Percentiles rank a stretch among this genome's conserved stretches.
phyloP scores from a whole-genome alignment of 2,888 invertebrate genomes.

The Gastracanthus pulcherrimus region DNA sequence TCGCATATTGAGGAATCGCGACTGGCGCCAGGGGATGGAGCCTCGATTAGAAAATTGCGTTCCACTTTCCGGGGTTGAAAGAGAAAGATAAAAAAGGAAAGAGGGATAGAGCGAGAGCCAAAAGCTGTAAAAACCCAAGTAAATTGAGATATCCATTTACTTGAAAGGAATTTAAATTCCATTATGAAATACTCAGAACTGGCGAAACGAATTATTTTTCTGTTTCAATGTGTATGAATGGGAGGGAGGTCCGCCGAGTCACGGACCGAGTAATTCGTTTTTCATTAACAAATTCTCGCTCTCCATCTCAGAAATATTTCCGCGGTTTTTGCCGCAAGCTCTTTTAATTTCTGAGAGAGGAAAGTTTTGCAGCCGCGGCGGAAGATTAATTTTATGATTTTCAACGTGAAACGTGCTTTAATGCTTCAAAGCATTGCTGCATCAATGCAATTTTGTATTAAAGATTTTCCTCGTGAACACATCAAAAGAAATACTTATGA shows the following conservation, averaged over 20 bases:
- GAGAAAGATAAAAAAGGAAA: neutral
- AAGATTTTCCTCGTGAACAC: neutral
- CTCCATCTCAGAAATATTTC: neutral
- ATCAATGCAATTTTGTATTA: neutral
- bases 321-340: neutral
- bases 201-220: slow-evolving; percentile 9
- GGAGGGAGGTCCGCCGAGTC: neutral
- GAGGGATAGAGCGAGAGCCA: neutral
- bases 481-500: neutral
- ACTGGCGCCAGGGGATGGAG: slow-evolving; percentile 40
- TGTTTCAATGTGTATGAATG: neutral
- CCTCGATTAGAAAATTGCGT: slow-evolving; percentile 54
- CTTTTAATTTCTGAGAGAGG: too few species aligned
- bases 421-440: neutral
- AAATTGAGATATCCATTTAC: slow-evolving; percentile 25
- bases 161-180: slow-evolving; percentile 33
- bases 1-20: slow-evolving; percentile 47
- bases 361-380: too few species aligned
- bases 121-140: slow-evolving; percentile 15
- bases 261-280: neutral
- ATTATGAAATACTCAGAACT: slow-evolving; percentile 3
- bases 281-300: neutral
- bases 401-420: neutral
- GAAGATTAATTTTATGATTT: neutral
- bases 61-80: slow-evolving; percentile 35